phyloP scores from a whole-genome alignment of 2,797 vertebrate species.

The Enteromius treurensis region DNA sequence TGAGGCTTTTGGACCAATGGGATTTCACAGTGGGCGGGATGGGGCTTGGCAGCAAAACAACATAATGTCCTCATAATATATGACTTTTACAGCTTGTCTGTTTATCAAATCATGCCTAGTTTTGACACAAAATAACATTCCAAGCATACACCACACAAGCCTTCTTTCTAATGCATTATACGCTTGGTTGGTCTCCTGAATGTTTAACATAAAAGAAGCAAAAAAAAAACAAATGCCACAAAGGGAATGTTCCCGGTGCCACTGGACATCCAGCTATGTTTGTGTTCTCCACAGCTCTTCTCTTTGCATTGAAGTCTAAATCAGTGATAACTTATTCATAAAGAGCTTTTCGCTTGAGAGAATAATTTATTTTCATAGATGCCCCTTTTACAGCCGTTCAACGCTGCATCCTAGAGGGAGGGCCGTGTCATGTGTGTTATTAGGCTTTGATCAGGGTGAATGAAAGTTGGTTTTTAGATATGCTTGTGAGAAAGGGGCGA shows the following conservation, averaged over 20 bases:
- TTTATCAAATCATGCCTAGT: neutral
- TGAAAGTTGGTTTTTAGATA: slow-evolving; percentile 73
- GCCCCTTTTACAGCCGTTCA: slow-evolving; percentile 72
- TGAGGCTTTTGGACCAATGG: neutral
- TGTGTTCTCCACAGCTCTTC: slow-evolving; percentile 54
- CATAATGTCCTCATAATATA: neutral
- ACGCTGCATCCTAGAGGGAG: slow-evolving; percentile 71
- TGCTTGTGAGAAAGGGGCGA: slow-evolving; percentile 58
- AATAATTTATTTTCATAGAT: slow-evolving; percentile 78
- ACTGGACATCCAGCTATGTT: slow-evolving; percentile 28
- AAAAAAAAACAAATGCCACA: slow-evolving; percentile 12
- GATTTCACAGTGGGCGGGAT: neutral
- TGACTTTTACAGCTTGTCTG: neutral
- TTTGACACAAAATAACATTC: neutral
- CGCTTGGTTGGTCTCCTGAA: neutral
- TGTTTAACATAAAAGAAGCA: neutral
- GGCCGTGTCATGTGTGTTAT: slow-evolving; percentile 66
- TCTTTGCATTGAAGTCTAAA: slow-evolving; percentile 73
- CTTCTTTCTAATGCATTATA: neutral
- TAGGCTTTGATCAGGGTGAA: slow-evolving; percentile 77
- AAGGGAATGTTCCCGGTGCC: slow-evolving; percentile 39
- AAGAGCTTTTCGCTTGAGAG: slow-evolving; percentile 77
- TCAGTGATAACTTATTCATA: slow-evolving; percentile 80
- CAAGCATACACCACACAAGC: neutral
- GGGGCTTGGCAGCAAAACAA: neutral